Evolutionary conservation across 35 echinoderm and acorn worm genomes (phyloP), one percentile per base, ranked within the genome.

Genomic region (Acanthaster planci): DNA sequence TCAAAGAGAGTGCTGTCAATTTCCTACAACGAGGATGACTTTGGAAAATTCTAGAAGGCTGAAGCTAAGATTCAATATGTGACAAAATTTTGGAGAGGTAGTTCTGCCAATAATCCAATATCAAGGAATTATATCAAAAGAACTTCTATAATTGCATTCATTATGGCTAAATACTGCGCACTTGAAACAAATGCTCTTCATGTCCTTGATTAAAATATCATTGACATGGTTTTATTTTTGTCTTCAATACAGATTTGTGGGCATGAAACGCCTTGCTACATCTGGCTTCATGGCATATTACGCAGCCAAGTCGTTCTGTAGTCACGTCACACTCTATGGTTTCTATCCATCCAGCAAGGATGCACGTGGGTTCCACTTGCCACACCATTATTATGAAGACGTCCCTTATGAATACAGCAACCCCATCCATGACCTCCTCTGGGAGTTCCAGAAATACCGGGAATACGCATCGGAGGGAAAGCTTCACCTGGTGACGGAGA

Each of bases 361-460:
- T 39, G 77, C 77, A 21, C 14, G 51, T 17, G 84, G 80, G 14
- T 51, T 60, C 38, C 76, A 37, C 12, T 36, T 92, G 7, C 77
- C 76, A 10, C 90, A 92, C 30, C 90, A 92, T 38, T 92, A 92
- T 77, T 92, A 92, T 40, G 90, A 85, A 76, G 82, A 92, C 26
- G 57, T 80, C 7, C 42, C 44, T 4, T 86, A 86, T 40, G 77
- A 92, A 8, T 92, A 92, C 78, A 59, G 27, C 19, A 86, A 86
- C 76, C 52, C 39, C 27, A 77, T 92, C n/a, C 90, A 92, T 30
- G 67, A 79, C 32, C 64, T 85, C 17, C 12, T 52, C 9, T 53
- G 77, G 22, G 90, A 92, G 32, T 92, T 92, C 72, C 77, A 51
- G 6, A 86, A 86, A 51, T 37, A 77, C 15, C 40, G 77, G 37